phyloP scores from a whole-genome alignment of 1,140 invertebrate species.

The Drosophila bipectinata region DNA sequence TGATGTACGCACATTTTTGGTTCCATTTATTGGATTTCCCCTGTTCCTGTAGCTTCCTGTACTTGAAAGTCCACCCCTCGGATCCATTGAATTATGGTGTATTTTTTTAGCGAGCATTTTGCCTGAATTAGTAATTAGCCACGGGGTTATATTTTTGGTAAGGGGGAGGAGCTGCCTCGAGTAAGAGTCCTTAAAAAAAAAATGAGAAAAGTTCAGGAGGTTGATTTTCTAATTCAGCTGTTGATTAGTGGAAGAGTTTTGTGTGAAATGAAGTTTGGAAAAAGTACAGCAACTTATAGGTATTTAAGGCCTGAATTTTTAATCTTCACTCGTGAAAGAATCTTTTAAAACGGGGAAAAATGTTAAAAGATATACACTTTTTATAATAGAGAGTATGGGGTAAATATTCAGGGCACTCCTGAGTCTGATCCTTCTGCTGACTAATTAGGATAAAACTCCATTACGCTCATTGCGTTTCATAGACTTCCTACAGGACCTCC shows the following conservation, averaged over 20 bases:
- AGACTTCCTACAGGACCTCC: neutral
- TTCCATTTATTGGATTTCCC: constrained; percentile 83
- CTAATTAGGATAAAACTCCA: constrained; percentile 55
- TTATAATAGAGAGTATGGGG: neutral
- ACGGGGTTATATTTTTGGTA: constrained; percentile 8
- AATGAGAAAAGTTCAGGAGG: constrained; percentile 12
- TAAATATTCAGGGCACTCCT: neutral
- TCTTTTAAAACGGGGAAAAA: too few relatives aligned
- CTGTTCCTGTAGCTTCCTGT: constrained; percentile 62
- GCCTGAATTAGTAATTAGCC: constrained; percentile 73
- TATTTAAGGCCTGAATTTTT: neutral
- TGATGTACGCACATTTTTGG: constrained; percentile 82
- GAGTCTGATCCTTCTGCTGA: neutral
- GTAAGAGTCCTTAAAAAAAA: constrained; percentile 12
- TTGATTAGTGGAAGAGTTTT: constrained; percentile 22
- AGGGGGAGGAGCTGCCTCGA: neutral
- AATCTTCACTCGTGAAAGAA: neutral
- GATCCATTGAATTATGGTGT: constrained; percentile 33
- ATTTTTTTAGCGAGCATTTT: constrained; percentile 61
- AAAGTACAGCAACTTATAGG: neutral
- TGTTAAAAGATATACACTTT: neutral
- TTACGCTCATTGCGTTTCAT: constrained; percentile 51
- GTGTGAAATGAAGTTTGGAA: neutral
- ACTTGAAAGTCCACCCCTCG: constrained; percentile 23
- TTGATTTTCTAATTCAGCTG: constrained; percentile 23